phyloP scores from a whole-genome alignment of 1,140 invertebrate genomes.

The Drosophila malerkotliana region DNA sequence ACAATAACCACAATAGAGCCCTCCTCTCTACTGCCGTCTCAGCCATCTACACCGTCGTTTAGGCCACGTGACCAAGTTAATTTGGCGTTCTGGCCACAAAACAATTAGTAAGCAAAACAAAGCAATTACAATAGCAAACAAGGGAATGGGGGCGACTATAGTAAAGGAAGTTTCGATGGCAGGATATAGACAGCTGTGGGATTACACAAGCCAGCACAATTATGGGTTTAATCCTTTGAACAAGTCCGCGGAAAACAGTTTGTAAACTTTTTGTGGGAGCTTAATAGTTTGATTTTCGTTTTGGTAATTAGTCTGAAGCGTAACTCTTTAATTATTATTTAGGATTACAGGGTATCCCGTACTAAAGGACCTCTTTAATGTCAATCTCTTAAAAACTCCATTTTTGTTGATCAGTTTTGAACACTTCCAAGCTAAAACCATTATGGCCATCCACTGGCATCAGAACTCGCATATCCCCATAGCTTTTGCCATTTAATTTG shows the following conservation, averaged over 20 bases:
- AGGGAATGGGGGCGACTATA: background rate
- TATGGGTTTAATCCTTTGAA: background rate
- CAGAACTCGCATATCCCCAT: background rate
- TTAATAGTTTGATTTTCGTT: too few relatives aligned
- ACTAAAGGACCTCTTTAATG: too few relatives aligned
- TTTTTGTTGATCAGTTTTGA: slow-evolving; percentile 30
- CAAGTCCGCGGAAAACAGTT: too few relatives aligned
- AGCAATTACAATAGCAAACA: slow-evolving; percentile 40
- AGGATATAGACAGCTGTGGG: slow-evolving; percentile 1
- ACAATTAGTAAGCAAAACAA: slow-evolving; percentile 64
- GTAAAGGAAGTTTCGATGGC: slow-evolving; percentile 5
- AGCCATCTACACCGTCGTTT: background rate
- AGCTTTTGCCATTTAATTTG: slow-evolving; percentile 34
- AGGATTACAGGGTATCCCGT: too few relatives aligned
- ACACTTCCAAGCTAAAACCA: background rate
- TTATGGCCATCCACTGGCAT: slow-evolving; percentile 18
- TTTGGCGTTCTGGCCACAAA: slow-evolving; percentile 54
- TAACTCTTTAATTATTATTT: too few relatives aligned
- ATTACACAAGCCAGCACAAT: slow-evolving; percentile 21
- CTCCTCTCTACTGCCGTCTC: background rate
- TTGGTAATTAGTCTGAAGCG: too few relatives aligned
- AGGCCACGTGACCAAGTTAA: slow-evolving; percentile 58
- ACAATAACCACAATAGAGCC: slow-evolving; percentile 4
- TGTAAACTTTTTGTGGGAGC: background rate
- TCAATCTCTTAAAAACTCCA: background rate